phyloP scores from a whole-genome alignment of 1,140 invertebrate species.

The Drosophila ohnishii region DNA sequence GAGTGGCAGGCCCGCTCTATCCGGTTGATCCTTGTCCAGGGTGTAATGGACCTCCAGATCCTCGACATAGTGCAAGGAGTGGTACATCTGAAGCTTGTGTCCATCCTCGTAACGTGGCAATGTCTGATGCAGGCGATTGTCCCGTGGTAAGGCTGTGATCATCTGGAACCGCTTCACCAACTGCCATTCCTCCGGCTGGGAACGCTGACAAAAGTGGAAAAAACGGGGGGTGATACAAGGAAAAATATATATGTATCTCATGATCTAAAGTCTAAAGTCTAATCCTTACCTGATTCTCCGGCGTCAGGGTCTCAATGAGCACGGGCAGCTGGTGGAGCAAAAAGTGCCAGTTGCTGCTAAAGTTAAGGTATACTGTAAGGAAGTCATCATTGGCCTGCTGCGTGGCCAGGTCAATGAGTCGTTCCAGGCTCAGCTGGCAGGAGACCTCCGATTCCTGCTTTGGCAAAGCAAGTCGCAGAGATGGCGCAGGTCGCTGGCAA shows the following conservation, averaged over 20 bases:
- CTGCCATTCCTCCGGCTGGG: conserved; percentile 85
- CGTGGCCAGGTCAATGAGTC: conserved; percentile 83
- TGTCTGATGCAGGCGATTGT: conserved; percentile 29
- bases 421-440: conserved; percentile 84
- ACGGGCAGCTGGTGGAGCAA: conserved; percentile 86
- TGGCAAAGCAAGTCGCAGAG: conserved; percentile 23
- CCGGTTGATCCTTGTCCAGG: conserved; percentile 55
- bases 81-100: conserved; percentile 69
- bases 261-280: too few relatives aligned
- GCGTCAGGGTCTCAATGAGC: conserved; percentile 82
- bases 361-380: conserved; percentile 84
- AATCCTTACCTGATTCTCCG: conserved; percentile 65
- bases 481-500: conserved; percentile 58
- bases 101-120: conserved; percentile 65
- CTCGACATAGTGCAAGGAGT: conserved; percentile 65
- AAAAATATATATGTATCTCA: too few relatives aligned
- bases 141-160: conserved; percentile 84
- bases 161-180: conserved; percentile 88
- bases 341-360: conserved; percentile 60
- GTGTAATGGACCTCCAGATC: conserved; percentile 65
- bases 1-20: conserved; percentile 63
- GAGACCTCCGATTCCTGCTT: conserved; percentile 62
- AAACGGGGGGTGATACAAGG: neutral
- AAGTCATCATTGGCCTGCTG: conserved; percentile 84
- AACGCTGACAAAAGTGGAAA: conserved; percentile 50